phyloP scores from a whole-genome alignment of 1,140 invertebrate species.

The Zaprionus tsacasi region DNA sequence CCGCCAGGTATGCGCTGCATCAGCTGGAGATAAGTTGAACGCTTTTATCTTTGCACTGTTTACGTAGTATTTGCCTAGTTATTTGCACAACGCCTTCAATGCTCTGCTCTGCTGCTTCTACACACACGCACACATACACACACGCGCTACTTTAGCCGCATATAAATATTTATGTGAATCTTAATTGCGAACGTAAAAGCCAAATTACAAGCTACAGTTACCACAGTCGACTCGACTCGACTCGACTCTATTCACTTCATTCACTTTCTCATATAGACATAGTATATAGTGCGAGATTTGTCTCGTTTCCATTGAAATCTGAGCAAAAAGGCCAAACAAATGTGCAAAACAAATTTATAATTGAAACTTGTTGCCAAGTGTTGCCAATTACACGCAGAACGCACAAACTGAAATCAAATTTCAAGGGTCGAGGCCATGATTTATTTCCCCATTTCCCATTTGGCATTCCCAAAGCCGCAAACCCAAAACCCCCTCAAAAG shows the following conservation, averaged over 20 bases:
- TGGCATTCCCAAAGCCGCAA: neutral
- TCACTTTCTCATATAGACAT: slow-evolving; percentile 39
- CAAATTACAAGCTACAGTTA: slow-evolving; percentile 27
- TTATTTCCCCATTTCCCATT: neutral
- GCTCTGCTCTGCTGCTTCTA: slow-evolving; percentile 20
- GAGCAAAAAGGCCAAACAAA: neutral
- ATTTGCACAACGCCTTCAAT: slow-evolving; percentile 49
- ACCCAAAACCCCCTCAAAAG: neutral
- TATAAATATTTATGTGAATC: slow-evolving; percentile 2
- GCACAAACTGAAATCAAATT: slow-evolving; percentile 7
- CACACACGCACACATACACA: slow-evolving; percentile 12
- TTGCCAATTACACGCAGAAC: slow-evolving; percentile 10
- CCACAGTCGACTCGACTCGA: slow-evolving; percentile 4
- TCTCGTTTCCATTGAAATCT: neutral
- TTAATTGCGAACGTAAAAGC: slow-evolving; percentile 37
- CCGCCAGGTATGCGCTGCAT: slow-evolving; percentile 2
- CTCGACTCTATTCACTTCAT: slow-evolving; percentile 2
- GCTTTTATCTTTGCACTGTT: slow-evolving; percentile 49
- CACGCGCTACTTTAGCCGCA: neutral
- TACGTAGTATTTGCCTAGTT: slow-evolving; percentile 26
- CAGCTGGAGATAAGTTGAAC: slow-evolving; percentile 34
- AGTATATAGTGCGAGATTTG: neutral
- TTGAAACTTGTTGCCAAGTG: slow-evolving; percentile 8
- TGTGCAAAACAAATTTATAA: slow-evolving; percentile 3
- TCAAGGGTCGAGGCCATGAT: neutral